Percentiles rank a stretch among this genome's conserved stretches.
Evolutionary conservation across 2,113 vertebrate species (phyloP).

Genomic region (Atrichornis clamosus): DNA sequence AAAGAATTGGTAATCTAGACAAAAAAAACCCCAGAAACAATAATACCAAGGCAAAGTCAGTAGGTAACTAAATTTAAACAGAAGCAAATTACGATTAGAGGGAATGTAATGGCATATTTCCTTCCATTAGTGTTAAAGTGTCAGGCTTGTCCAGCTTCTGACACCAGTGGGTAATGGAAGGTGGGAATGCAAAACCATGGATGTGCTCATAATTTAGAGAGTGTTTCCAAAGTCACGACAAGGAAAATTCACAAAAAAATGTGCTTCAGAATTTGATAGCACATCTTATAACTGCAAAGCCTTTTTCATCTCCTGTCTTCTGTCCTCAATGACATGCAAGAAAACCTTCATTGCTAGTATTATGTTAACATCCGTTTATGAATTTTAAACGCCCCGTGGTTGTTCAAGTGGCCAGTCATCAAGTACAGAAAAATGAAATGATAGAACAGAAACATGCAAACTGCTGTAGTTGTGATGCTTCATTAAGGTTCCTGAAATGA

Average conservation of each 20-base stretch:
- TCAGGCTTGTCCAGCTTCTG: neutral
- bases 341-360: neutral
- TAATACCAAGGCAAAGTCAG: neutral
- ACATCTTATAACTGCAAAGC: neutral
- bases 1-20: neutral
- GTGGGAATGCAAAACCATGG: neutral
- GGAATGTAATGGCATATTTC: neutral
- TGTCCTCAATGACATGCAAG: neutral
- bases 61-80: neutral
- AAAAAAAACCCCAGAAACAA: neutral
- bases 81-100: neutral
- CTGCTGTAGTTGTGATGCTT: neutral
- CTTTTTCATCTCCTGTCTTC: neutral
- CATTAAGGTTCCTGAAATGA: slow-evolving; percentile 8
- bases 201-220: neutral
- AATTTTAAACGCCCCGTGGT: neutral
- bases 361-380: neutral
- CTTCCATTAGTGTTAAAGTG: neutral
- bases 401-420: neutral
- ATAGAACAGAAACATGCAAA: neutral
- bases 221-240: neutral
- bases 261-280: neutral
- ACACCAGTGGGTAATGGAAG: neutral
- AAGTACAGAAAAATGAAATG: neutral
- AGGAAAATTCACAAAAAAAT: neutral